These are phyloP conservation scores for Alosa alosa DNA, from an alignment of 2,113 vertebrate species.

Conservation along the genomic window DNA sequence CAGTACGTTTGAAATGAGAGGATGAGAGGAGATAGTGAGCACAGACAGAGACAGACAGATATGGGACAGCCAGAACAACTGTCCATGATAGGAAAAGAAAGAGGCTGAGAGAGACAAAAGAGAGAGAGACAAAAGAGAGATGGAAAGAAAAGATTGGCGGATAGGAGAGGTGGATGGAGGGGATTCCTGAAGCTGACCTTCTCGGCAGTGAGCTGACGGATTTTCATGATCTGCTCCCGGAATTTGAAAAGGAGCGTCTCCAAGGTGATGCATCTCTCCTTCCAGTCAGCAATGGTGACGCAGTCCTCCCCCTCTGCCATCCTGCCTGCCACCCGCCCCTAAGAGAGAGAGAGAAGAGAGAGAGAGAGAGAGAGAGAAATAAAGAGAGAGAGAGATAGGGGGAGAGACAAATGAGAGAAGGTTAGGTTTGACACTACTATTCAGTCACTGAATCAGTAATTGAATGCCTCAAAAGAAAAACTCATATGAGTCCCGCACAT, in stretches of 20 bases:
- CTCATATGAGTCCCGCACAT: neutral
- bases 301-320: constrained; percentile 85
- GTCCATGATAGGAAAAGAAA: neutral
- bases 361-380: neutral
- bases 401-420: neutral
- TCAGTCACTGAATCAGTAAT: neutral
- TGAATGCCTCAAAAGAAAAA: neutral
- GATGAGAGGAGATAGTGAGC: neutral
- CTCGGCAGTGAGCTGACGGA: constrained; percentile 90
- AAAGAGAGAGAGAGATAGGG: neutral
- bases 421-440: neutral
- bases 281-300: constrained; percentile 85
- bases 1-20: neutral
- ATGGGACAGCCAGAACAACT: neutral
- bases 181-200: constrained; percentile 77
- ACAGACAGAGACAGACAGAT: neutral
- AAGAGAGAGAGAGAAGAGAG: neutral
- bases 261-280: constrained; percentile 88
- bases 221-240: constrained; percentile 92
- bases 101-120: neutral
- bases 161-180: neutral
- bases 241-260: constrained; percentile 95
- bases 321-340: constrained; percentile 23
- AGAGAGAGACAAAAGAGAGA: neutral
- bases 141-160: neutral